phyloP scores from a whole-genome alignment of 2,113 vertebrate species.

The Cheirogaleus medius region DNA sequence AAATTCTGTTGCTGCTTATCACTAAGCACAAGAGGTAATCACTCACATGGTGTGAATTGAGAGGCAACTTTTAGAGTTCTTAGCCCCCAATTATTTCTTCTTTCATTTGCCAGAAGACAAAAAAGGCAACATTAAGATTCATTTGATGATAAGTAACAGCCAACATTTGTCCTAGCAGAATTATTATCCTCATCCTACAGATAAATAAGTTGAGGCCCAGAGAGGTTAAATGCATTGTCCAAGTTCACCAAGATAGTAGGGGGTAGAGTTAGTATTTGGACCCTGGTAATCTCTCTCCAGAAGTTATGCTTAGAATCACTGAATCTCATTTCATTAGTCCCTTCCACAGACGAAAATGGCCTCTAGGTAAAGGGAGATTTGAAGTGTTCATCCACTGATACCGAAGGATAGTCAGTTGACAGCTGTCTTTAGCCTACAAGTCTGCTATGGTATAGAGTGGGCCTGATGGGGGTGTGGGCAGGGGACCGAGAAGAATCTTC shows the following conservation, averaged over 20 bases:
- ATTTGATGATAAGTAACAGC: background rate
- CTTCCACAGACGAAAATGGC: background rate
- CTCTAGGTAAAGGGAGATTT: background rate
- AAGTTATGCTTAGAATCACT: background rate
- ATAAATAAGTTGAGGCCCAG: background rate
- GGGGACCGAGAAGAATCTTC: background rate
- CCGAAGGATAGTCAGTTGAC: background rate
- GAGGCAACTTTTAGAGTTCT: background rate
- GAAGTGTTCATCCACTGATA: background rate
- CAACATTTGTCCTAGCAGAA: background rate
- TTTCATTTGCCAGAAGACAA: background rate
- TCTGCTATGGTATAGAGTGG: background rate
- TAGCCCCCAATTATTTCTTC: background rate
- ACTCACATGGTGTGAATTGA: background rate
- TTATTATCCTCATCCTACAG: background rate
- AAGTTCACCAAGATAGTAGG: background rate
- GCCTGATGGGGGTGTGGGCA: background rate
- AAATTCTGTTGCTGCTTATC: background rate
- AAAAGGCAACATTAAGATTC: background rate
- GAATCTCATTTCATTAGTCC: background rate
- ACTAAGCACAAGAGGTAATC: background rate
- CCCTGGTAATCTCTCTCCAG: background rate
- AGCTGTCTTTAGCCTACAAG: background rate
- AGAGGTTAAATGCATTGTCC: background rate
- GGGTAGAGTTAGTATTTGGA: background rate